A percentile compares a stretch with the other conserved stretches of the same genome.
Conservation (phyloP, 2,888 invertebrate genomes). For the Cheilosia variabilis region DNA sequence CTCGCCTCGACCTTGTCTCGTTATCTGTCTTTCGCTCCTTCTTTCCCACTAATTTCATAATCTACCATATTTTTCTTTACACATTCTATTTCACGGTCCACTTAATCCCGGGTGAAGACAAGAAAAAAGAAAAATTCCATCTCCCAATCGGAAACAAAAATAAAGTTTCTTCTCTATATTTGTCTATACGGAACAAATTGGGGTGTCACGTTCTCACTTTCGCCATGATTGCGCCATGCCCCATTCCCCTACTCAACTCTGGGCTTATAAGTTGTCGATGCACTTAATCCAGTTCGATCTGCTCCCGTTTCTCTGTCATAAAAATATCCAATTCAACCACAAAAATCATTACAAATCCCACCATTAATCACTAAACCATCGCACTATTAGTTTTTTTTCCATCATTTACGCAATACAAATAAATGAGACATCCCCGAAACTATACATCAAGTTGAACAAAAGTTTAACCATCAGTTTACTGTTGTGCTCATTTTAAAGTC, state of each 20-base stretch:
- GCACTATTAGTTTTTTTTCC: neutral
- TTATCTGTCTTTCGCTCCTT: neutral
- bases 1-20: neutral
- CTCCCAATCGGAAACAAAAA: neutral
- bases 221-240: neutral
- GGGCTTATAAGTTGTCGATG: neutral
- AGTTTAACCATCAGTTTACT: neutral
- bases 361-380: constrained; percentile 53
- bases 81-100: constrained; percentile 32
- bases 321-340: constrained; percentile 48
- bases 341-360: constrained; percentile 41
- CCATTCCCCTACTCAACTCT: neutral
- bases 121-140: neutral
- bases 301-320: constrained; percentile 16
- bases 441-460: neutral
- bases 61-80: constrained; percentile 11
- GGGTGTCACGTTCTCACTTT: constrained; percentile 21
- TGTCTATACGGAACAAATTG: constrained; percentile 35
- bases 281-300: constrained; percentile 45
- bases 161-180: constrained; percentile 6
- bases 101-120: neutral
- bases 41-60: neutral
- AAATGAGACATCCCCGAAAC: constrained; percentile 33
- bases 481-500: constrained; percentile 2
- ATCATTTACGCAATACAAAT: constrained; percentile 6